Evolutionary conservation across 92 coral and sea anemone species (phyloP).

Genomic region (Siderastrea radians): DNA sequence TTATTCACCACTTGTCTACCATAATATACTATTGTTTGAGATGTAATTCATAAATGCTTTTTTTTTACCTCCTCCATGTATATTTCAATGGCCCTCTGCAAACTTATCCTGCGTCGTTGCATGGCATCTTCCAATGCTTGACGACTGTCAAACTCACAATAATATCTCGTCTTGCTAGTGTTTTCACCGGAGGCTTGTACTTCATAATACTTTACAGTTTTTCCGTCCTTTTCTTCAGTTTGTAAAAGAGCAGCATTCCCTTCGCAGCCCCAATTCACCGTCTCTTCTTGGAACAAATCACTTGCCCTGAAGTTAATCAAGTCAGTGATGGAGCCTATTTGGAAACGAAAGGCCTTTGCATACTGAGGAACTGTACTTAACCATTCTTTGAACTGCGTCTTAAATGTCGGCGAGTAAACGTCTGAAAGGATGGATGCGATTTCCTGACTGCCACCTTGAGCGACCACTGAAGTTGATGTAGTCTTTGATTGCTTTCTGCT

Average conservation of each 20-base stretch:
- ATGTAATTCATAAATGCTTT: no score
- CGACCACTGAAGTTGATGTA: constrained; percentile 46
- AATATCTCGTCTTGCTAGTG: background rate
- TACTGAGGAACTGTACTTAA: constrained; percentile 41
- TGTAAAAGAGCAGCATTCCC: constrained; percentile 20
- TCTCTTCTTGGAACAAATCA: constrained; percentile 62
- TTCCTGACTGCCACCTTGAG: constrained; percentile 39
- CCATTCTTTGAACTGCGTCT: background rate
- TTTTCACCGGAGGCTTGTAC: background rate
- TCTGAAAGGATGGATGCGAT: constrained; percentile 42
- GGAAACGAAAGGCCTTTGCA: constrained; percentile 67
- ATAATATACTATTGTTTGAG: no score
- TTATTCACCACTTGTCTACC: no score
- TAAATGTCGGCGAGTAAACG: constrained; percentile 40
- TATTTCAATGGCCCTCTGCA: constrained; percentile 19
- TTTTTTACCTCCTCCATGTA: constrained; percentile 42
- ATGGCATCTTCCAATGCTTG: constrained; percentile 20
- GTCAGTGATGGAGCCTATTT: constrained; percentile 24
- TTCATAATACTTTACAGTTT: constrained; percentile 17
- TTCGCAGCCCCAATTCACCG: constrained; percentile 69
- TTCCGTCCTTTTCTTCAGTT: constrained; percentile 28
- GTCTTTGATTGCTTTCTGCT: constrained; percentile 25
- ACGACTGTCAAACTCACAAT: constrained; percentile 33
- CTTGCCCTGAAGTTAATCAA: constrained; percentile 39
- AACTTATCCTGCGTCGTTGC: constrained; percentile 17